Evolutionary conservation across 2,113 vertebrate species (phyloP).

Genomic region (Trematocara macrostoma): DNA sequence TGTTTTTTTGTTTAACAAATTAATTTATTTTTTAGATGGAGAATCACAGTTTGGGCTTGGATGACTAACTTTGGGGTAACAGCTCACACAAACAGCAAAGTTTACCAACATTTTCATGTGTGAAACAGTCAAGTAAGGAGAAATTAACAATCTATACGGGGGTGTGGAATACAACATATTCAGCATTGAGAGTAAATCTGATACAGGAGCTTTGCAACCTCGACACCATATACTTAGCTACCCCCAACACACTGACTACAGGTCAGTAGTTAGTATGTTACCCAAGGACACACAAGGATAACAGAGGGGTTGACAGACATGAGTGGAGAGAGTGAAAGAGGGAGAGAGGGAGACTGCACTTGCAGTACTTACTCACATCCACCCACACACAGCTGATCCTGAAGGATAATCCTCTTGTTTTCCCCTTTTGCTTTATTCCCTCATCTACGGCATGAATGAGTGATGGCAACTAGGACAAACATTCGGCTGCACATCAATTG

Average conservation of each 20-base stretch:
- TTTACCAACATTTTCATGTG: neutral
- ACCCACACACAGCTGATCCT: conserved; percentile 73
- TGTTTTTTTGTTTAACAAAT: neutral
- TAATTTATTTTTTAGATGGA: neutral
- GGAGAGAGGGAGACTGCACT: neutral
- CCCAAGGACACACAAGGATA: neutral
- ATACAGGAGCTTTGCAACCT: neutral
- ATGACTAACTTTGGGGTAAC: neutral
- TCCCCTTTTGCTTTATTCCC: conserved; percentile 1
- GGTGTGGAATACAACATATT: neutral
- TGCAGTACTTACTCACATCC: conserved; percentile 65
- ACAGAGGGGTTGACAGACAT: neutral
- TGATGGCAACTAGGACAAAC: conserved; percentile 4
- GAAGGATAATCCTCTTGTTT: conserved; percentile 55
- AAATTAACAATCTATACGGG: neutral
- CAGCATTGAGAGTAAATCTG: neutral
- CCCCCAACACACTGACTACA: neutral
- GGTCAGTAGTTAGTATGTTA: conserved; percentile 9
- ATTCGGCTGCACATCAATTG: conserved; percentile 5
- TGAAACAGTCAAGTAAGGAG: neutral
- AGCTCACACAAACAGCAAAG: neutral
- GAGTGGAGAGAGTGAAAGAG: neutral
- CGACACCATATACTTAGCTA: conserved; percentile 13
- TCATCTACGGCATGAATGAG: conserved; percentile 32
- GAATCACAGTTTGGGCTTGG: neutral